A percentile compares a stretch with the other conserved stretches of the same genome.
phyloP scores from a whole-genome alignment of 2,113 vertebrate genomes.

The Ophthalmolycus amberensis region DNA sequence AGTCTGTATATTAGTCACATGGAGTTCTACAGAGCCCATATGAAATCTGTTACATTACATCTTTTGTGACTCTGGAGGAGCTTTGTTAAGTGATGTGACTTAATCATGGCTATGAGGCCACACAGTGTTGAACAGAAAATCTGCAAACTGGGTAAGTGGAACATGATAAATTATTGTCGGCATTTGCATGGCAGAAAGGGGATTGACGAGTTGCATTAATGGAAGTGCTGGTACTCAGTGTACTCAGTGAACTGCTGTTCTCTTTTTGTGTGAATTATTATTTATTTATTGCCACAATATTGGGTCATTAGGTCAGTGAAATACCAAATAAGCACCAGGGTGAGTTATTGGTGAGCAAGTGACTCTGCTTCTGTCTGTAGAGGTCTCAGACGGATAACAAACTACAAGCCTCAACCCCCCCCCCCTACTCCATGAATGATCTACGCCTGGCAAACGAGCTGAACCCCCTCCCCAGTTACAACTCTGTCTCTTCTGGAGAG shows the following conservation, averaged over 20 bases:
- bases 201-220: no score
- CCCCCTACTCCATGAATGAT: no score
- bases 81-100: no score
- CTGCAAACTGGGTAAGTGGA: background rate
- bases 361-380: no score
- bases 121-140: background rate
- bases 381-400: no score
- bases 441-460: no score
- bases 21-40: background rate
- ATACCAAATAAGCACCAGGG: background rate
- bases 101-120: background rate
- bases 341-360: no score
- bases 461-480: no score
- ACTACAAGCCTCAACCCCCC: no score
- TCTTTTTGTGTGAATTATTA: background rate
- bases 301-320: background rate
- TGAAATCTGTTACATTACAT: background rate
- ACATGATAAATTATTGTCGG: background rate
- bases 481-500: no score
- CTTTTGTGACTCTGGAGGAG: background rate
- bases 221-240: background rate
- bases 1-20: background rate
- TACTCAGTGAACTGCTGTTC: background rate
- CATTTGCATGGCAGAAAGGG: background rate
- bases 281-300: background rate